Evolutionary conservation across 92 coral and sea anemone species (phyloP).

Genomic region (Ricordea florida): DNA sequence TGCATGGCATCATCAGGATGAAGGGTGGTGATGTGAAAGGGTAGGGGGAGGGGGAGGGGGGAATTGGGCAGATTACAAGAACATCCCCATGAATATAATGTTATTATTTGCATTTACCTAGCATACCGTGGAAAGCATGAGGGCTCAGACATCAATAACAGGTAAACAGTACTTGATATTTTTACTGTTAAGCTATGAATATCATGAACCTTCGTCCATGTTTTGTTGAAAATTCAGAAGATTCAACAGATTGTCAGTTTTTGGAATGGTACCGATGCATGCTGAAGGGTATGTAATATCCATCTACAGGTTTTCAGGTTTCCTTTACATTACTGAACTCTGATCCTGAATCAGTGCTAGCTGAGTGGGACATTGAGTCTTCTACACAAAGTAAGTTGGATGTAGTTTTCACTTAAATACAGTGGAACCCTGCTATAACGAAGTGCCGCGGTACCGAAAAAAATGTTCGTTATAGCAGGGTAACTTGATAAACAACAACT

Average conservation of each 20-base stretch:
- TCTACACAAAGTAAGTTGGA: slow-evolving; percentile 72
- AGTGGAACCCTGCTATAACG: too few species aligned
- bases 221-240: not conserved
- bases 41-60: too few species aligned
- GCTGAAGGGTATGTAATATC: not conserved
- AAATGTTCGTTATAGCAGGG: too few species aligned
- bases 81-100: not conserved
- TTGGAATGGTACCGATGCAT: not conserved
- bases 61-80: too few species aligned
- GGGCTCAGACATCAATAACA: slow-evolving; percentile 92
- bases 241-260: not conserved
- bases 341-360: slow-evolving; percentile 78
- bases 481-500: too few species aligned
- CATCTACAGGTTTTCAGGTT: slow-evolving; percentile 77
- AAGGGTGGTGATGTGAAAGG: not conserved
- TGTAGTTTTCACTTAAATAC: not conserved
- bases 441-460: too few species aligned
- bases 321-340: slow-evolving; percentile 89
- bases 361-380: slow-evolving; percentile 86
- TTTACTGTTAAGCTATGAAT: not conserved
- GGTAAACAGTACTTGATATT: slow-evolving; percentile 38
- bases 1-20: not conserved
- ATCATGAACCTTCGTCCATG: not conserved
- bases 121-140: slow-evolving; percentile 76
- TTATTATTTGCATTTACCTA: not conserved